Evolutionary conservation across 2,888 invertebrate species (phyloP).

Genomic region (Apoderus coryli): DNA sequence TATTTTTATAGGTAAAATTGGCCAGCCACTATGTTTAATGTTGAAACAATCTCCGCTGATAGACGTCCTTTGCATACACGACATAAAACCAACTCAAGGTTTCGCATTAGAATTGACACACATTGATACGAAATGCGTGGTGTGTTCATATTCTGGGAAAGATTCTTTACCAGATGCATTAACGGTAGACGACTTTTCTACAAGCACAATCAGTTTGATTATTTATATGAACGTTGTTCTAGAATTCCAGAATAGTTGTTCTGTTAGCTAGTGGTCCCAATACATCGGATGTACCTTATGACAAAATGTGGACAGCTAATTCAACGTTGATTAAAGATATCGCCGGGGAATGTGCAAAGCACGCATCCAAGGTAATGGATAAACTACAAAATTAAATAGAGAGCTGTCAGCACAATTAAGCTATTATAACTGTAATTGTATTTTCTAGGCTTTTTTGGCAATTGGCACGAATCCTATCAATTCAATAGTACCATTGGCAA

Average conservation of each 20-base stretch:
- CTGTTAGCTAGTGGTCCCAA: constrained; percentile 23
- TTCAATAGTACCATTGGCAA: constrained; percentile 53
- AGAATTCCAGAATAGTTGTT: constrained; percentile 26
- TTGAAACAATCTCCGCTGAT: constrained; percentile 42
- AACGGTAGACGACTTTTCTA: constrained; percentile 15
- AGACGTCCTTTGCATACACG: constrained; percentile 44
- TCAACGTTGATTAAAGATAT: constrained; percentile 25
- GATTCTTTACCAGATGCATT: constrained; percentile 26
- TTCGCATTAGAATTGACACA: constrained; percentile 33
- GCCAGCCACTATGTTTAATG: constrained; percentile 40
- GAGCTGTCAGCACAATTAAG: constrained; percentile 4
- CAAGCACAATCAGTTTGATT: background rate
- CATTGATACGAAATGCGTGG: constrained; percentile 34
- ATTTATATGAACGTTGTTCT: constrained; percentile 10
- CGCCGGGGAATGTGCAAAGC: constrained; percentile 19
- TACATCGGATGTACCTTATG: constrained; percentile 16
- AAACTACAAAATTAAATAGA: background rate
- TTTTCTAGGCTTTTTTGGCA: constrained; percentile 33
- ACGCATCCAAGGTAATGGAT: constrained; percentile 24
- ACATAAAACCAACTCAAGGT: constrained; percentile 29
- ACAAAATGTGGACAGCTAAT: constrained; percentile 26
- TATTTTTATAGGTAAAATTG: constrained; percentile 31
- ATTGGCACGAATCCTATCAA: constrained; percentile 43
- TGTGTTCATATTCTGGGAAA: constrained; percentile 24
- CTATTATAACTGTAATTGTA: constrained; percentile 1